Evolutionary conservation across 2,113 vertebrate genomes (phyloP).

Genomic region (Pituophis catenifer): DNA sequence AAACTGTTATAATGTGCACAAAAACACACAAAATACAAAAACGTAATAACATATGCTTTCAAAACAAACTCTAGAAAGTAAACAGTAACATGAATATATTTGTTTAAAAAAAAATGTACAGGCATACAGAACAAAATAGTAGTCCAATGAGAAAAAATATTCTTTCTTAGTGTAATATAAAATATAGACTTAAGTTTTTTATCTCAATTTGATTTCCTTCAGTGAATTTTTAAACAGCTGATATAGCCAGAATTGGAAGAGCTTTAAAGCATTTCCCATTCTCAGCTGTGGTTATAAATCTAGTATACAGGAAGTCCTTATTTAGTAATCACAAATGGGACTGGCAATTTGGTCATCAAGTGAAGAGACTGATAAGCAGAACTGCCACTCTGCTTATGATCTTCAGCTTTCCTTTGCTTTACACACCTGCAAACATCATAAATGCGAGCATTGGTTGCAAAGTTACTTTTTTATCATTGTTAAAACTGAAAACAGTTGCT

Average conservation of each 20-base stretch:
- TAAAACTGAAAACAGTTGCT: not conserved
- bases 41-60: slow-evolving; percentile 25
- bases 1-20: slow-evolving; percentile 4
- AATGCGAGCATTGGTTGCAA: not conserved
- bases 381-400: not conserved
- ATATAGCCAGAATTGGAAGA: slow-evolving; percentile 1
- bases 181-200: not conserved
- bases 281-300: slow-evolving; percentile 25
- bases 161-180: slow-evolving; percentile 1
- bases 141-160: slow-evolving; percentile 9
- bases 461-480: not conserved
- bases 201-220: slow-evolving; percentile 29
- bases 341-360: not conserved
- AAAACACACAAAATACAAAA: not conserved
- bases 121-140: slow-evolving; percentile 11
- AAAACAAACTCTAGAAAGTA: slow-evolving; percentile 12
- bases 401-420: not conserved
- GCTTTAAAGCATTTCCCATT: slow-evolving; percentile 35
- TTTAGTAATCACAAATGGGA: not conserved
- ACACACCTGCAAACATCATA: not conserved
- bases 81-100: not conserved
- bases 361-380: not conserved
- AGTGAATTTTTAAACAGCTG: not conserved
- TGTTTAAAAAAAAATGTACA: not conserved
- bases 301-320: not conserved